Evolutionary conservation across 2,113 vertebrate genomes (phyloP).

Genomic region (Dicrurus megarhynchus): DNA sequence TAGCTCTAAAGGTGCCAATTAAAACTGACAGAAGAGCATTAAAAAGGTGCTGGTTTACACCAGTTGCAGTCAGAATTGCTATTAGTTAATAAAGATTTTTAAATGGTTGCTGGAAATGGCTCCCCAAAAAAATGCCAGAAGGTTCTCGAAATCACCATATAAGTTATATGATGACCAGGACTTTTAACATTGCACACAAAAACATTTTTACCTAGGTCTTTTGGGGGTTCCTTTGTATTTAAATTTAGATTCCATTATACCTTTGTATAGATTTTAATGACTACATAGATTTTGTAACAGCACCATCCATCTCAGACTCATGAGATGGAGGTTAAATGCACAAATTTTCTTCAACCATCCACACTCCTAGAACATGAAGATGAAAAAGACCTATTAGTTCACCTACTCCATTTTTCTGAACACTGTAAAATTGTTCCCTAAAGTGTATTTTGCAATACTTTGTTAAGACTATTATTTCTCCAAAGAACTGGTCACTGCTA

Average conservation of each 20-base stretch:
- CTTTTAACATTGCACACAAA: neutral
- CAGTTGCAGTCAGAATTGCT: constrained; percentile 2
- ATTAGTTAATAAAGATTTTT: constrained; percentile 47
- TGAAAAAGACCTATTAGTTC: neutral
- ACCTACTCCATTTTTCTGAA: neutral
- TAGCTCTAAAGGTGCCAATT: constrained; percentile 53
- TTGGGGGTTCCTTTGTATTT: neutral
- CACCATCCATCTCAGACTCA: neutral
- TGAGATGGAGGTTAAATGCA: neutral
- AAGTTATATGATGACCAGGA: neutral
- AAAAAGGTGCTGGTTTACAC: neutral
- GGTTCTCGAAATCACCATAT: neutral
- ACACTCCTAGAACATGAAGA: neutral
- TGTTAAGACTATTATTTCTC: neutral
- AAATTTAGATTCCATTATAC: neutral
- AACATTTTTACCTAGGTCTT: neutral
- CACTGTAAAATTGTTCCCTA: neutral
- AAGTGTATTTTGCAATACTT: constrained; percentile 16
- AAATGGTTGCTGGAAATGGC: neutral
- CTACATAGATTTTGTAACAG: neutral
- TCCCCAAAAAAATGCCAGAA: neutral
- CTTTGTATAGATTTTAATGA: neutral
- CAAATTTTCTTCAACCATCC: neutral
- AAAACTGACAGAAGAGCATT: constrained; percentile 24
- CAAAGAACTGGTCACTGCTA: neutral